Evolutionary conservation across 2,888 invertebrate species (phyloP), one percentile per base, ranked within the genome.

Genomic region (Morpho achilles): DNA sequence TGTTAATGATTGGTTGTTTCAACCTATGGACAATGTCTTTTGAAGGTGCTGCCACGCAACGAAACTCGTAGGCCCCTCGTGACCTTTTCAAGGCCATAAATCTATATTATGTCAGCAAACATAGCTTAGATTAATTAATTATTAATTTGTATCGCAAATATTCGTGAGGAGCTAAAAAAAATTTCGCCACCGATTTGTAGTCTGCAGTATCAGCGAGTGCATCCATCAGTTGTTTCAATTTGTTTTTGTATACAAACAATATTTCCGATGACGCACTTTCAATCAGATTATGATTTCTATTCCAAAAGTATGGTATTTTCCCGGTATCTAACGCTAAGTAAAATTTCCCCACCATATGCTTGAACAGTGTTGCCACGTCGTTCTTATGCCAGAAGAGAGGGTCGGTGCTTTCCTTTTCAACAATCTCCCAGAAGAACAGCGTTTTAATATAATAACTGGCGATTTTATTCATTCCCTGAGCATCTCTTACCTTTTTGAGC

Each of bases 371-470:
- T 0, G 77, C 77, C 0, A 77, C 77, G 47, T 69, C 75, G 8
- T 69, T 74, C 7, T 56, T 67, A 44, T 71, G 69, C 81, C 89
- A 87, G 61, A 76, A 85, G 0, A 56, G 53, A 6, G 66, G 62
- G 23, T 79, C 71, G 9, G 66, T 69, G 8, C 7, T 16, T 40
- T 53, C 16, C 23, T 56, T 44, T 9, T 73, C 73, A 0, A 70
- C 62, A 8, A 79, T 72, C 63, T 87, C 86, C 77, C 85, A 87
- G 53, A 91, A 82, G 67, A 90, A 88, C 1, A 92, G 61, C 0
- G 91, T 92, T 69, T 93, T 93, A 1, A 93, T 87, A 54, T 87
- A 92, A 65, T 93, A 93, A 64, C 93, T 93, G 0, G 91, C 86
- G n/a, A 93, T 79, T 7, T 75, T 74, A 0, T 78, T 65, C 82